Percentiles rank a stretch among this genome's conserved stretches.
Conservation (phyloP, 2,113 vertebrate genomes). For the Ariopsis seemanni region DNA sequence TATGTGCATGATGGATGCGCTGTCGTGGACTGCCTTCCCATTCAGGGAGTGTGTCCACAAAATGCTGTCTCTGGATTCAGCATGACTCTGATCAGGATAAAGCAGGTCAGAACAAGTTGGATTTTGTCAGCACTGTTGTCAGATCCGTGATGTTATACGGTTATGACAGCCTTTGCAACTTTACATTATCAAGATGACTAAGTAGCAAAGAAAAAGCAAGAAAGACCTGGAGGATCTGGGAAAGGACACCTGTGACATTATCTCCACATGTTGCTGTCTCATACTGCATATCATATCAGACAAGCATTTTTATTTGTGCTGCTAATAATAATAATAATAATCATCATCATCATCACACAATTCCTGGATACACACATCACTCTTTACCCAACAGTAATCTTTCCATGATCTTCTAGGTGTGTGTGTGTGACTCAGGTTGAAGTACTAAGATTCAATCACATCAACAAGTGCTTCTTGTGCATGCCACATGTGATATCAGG, state of each 20-base stretch:
- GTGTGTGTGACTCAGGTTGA: constrained; percentile 7
- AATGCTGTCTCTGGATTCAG: not conserved
- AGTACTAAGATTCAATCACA: constrained; percentile 15
- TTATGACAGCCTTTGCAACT: constrained; percentile 39
- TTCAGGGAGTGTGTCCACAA: not conserved
- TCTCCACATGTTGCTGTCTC: not conserved
- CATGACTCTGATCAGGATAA: not conserved
- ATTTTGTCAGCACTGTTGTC: not conserved
- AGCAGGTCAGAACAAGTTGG: not conserved
- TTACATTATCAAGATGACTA: constrained; percentile 25
- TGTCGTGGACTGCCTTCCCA: not conserved
- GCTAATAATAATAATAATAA: not conserved
- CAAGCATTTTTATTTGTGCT: not conserved
- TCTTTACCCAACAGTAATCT: no score
- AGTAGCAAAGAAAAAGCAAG: not conserved
- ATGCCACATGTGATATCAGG: constrained; percentile 60
- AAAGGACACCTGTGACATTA: not conserved
- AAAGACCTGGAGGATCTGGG: constrained; percentile 24
- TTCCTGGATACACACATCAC: not conserved
- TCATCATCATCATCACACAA: not conserved
- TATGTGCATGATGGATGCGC: not conserved
- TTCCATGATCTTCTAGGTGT: not conserved
- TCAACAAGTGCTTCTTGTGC: constrained; percentile 44
- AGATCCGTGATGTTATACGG: constrained; percentile 36
- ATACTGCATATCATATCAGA: not conserved